These are phyloP conservation scores for Coelopa pilipes DNA, from an alignment of 2,888 invertebrate species.

Conservation along the genomic window DNA sequence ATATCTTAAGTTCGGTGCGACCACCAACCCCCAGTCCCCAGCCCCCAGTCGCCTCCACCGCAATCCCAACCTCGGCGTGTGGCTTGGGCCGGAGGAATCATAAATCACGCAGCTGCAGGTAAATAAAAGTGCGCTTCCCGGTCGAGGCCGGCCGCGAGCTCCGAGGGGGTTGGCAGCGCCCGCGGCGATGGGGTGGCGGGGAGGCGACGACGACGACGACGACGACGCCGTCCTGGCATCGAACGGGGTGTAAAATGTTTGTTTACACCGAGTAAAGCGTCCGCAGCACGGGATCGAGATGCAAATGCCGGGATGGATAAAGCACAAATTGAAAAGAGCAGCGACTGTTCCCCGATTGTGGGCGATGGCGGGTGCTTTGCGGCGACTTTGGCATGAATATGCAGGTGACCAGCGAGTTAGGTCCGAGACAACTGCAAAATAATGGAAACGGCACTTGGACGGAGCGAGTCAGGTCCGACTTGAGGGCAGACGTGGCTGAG, in stretches of 20 bases:
- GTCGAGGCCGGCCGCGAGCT: not conserved
- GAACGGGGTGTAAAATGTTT: constrained; percentile 11
- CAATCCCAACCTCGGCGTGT: constrained; percentile 10
- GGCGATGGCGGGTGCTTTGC: too few relatives aligned
- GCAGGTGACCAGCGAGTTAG: too few relatives aligned
- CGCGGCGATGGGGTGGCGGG: too few relatives aligned
- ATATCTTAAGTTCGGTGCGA: not conserved
- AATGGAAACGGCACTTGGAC: too few relatives aligned
- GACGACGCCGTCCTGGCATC: constrained; percentile 7
- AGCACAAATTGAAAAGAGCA: constrained; percentile 15
- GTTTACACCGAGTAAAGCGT: not conserved
- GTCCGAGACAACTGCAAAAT: too few relatives aligned
- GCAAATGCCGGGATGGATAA: not conserved
- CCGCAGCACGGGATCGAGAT: too few relatives aligned
- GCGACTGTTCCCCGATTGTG: too few relatives aligned
- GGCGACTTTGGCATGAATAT: too few relatives aligned
- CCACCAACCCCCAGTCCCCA: not conserved
- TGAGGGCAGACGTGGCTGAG: too few relatives aligned
- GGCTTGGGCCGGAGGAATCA: constrained; percentile 52
- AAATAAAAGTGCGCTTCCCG: constrained; percentile 57
- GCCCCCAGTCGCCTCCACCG: not conserved
- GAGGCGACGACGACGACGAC: too few relatives aligned
- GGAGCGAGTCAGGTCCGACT: too few relatives aligned
- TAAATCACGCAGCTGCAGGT: constrained; percentile 60
- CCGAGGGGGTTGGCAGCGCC: too few relatives aligned